These are phyloP conservation scores for Procambarus virginalis DNA, from an alignment of 1,140 invertebrate species.

Conservation along the genomic window DNA sequence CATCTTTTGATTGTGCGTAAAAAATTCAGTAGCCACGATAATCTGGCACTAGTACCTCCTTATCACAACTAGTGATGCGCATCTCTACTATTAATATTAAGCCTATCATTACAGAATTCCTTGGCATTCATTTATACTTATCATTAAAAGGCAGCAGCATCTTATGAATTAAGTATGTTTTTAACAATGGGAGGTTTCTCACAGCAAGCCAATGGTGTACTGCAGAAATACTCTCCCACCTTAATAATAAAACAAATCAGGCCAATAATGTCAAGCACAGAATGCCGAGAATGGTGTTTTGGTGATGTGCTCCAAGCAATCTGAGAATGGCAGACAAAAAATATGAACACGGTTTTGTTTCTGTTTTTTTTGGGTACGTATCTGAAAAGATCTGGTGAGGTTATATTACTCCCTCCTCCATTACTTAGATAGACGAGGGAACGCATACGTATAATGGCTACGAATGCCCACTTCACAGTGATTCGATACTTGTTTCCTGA, in stretches of 20 bases:
- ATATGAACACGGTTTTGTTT: too few relatives aligned
- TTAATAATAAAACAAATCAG: neutral
- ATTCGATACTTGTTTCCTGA: neutral
- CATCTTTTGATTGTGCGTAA: neutral
- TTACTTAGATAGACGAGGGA: neutral
- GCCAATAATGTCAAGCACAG: neutral
- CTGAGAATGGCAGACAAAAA: neutral
- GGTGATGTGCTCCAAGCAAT: neutral
- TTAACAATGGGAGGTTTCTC: neutral
- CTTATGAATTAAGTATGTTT: neutral
- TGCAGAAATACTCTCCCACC: neutral
- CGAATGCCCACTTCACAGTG: neutral
- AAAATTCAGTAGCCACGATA: neutral
- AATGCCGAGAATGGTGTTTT: neutral
- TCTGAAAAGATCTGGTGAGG: neutral
- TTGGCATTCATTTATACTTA: conserved; percentile 6
- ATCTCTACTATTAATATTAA: neutral
- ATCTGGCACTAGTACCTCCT: neutral
- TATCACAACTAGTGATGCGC: neutral
- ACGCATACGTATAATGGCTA: neutral
- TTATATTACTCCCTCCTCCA: neutral
- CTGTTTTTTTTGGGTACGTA: neutral
- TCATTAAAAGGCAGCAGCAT: neutral
- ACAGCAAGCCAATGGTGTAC: neutral
- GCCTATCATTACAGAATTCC: neutral